phyloP scores from a whole-genome alignment of 2,888 invertebrate species.

The Callyntrura guangdongensis region DNA sequence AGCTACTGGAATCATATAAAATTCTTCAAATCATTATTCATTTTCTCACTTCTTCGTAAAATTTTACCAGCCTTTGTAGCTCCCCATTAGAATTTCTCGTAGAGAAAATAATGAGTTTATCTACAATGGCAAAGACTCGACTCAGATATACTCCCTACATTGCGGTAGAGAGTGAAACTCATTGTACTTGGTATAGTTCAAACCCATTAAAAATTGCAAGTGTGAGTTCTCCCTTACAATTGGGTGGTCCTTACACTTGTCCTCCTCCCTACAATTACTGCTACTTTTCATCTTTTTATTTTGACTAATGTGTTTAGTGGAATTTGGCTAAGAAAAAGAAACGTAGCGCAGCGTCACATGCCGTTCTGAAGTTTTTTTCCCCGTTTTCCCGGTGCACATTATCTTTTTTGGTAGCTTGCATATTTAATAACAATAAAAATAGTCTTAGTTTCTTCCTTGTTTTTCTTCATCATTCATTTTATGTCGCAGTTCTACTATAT shows the following conservation, averaged over 20 bases:
- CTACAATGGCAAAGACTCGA: too few relatives aligned
- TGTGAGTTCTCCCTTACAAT: neutral
- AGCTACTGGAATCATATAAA: too few relatives aligned
- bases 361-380: neutral
- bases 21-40: too few relatives aligned
- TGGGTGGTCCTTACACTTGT: neutral
- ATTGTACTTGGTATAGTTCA: too few relatives aligned
- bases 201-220: conserved; percentile 45
- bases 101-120: too few relatives aligned
- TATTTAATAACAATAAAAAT: conserved; percentile 7
- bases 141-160: too few relatives aligned
- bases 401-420: neutral
- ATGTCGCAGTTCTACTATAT: neutral
- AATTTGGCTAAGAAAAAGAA: neutral
- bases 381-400: neutral
- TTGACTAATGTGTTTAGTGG: neutral
- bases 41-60: too few relatives aligned
- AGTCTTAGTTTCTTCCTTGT: neutral
- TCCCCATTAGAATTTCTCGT: too few relatives aligned
- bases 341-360: neutral
- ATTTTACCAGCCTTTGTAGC: too few relatives aligned
- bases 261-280: neutral
- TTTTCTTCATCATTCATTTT: conserved; percentile 22
- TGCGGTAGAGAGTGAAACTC: too few relatives aligned
- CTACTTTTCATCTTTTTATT: neutral